Conservation (phyloP, 2,797 vertebrate species). For the Acomys russatus region DNA sequence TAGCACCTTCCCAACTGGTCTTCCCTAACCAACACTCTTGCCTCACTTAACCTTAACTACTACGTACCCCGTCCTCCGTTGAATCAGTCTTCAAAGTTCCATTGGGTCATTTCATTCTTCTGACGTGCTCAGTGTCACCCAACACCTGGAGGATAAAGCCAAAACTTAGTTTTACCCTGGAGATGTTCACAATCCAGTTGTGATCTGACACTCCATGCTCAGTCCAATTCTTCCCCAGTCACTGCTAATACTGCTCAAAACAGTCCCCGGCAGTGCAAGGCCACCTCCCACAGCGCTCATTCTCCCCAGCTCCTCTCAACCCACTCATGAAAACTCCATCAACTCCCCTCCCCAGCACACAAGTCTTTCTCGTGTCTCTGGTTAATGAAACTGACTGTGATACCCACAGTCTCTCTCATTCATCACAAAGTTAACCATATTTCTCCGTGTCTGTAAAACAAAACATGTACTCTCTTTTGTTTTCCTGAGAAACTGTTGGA, state of each 20-base stretch:
- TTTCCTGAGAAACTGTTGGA: not conserved
- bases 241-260: not conserved
- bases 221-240: not conserved
- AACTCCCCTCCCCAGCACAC: not conserved
- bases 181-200: not conserved
- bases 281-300: not conserved
- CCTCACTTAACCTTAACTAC: conserved; percentile 15
- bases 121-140: not conserved
- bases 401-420: not conserved
- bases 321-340: not conserved
- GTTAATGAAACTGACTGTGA: not conserved
- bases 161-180: not conserved
- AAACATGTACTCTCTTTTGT: not conserved
- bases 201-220: not conserved
- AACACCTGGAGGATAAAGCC: not conserved
- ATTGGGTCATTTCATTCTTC: not conserved
- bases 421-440: not conserved
- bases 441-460: not conserved
- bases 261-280: not conserved
- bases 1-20: not conserved
- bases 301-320: too few relatives aligned
- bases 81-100: conserved; percentile 14
- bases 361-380: not conserved
- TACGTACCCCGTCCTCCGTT: not conserved
- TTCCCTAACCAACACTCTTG: conserved; percentile 20